Conservation (phyloP, 2,113 vertebrate species). For the Calypte anna region DNA sequence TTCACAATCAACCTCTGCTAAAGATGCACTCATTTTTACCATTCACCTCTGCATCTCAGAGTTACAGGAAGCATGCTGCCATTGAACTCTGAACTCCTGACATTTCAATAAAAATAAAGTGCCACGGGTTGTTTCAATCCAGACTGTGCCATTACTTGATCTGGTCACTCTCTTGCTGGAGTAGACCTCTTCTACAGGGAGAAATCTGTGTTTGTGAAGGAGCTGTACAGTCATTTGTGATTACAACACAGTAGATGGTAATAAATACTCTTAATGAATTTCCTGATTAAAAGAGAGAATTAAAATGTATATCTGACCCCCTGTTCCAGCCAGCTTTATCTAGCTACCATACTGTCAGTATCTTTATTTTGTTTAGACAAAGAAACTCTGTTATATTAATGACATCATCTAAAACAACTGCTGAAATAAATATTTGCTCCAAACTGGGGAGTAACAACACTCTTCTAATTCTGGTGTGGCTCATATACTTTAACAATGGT, state of each 20-base stretch:
- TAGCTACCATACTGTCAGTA: conserved; percentile 1
- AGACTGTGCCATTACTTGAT: conserved; percentile 21
- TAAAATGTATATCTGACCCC: conserved; percentile 69
- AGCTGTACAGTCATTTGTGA: conserved; percentile 36
- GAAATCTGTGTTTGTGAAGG: conserved; percentile 57
- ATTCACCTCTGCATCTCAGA: neutral
- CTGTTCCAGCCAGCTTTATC: conserved; percentile 49
- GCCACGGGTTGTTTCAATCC: neutral
- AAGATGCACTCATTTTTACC: neutral
- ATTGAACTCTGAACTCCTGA: neutral
- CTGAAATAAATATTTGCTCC: conserved; percentile 25
- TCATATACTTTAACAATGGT: neutral
- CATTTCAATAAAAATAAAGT: conserved; percentile 18
- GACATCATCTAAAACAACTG: conserved; percentile 49
- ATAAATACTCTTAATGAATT: conserved; percentile 73
- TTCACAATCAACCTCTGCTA: neutral
- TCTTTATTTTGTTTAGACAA: conserved; percentile 62
- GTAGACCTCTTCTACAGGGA: conserved; percentile 23
- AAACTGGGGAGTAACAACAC: neutral
- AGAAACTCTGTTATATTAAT: conserved; percentile 59
- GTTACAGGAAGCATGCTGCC: neutral
- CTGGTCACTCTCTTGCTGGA: conserved; percentile 44
- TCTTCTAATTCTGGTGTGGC: neutral
- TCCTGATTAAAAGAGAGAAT: conserved; percentile 68
- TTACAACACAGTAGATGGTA: conserved; percentile 61